A percentile compares a stretch with the other conserved stretches of the same genome.
Evolutionary conservation across 2,113 vertebrate genomes (phyloP).

Genomic region (Tympanuchus pallidicinctus): DNA sequence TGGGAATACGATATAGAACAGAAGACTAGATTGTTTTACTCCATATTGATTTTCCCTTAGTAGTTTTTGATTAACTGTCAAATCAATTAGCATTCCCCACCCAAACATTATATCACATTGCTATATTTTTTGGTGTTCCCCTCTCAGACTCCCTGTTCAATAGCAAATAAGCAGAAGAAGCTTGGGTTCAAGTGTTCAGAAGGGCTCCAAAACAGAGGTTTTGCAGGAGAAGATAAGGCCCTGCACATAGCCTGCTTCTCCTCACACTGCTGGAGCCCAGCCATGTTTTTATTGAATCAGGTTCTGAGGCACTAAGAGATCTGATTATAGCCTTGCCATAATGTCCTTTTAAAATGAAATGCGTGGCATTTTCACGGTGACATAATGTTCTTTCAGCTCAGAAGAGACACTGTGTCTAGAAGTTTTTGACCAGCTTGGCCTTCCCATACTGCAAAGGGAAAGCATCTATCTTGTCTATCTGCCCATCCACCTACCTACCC

Average conservation of each 20-base stretch:
- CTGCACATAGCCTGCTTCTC: constrained; percentile 29
- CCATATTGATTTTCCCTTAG: constrained; percentile 65
- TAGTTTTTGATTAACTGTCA: constrained; percentile 73
- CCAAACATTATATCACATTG: constrained; percentile 51
- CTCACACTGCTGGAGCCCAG: constrained; percentile 29
- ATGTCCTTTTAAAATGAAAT: constrained; percentile 62
- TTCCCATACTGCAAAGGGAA: not conserved
- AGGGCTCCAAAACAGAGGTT: not conserved
- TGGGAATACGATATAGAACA: constrained; percentile 61
- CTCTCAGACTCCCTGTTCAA: not conserved
- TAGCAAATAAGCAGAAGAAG: not conserved
- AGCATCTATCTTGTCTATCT: not conserved
- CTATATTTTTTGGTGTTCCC: not conserved
- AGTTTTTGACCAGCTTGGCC: not conserved
- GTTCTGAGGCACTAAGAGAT: constrained; percentile 62
- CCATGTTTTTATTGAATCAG: constrained; percentile 61
- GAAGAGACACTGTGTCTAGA: constrained; percentile 4
- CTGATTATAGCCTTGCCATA: constrained; percentile 53
- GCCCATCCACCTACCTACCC: not conserved
- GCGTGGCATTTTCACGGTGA: constrained; percentile 44
- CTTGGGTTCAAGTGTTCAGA: not conserved
- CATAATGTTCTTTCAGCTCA: constrained; percentile 4
- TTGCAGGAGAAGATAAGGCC: constrained; percentile 34
- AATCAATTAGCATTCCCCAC: constrained; percentile 66
- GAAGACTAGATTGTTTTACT: constrained; percentile 68